Evolutionary conservation across 2,113 vertebrate species (phyloP), one percentile per base, ranked within the genome.

Genomic region (Astatoreochromis straeleni): DNA sequence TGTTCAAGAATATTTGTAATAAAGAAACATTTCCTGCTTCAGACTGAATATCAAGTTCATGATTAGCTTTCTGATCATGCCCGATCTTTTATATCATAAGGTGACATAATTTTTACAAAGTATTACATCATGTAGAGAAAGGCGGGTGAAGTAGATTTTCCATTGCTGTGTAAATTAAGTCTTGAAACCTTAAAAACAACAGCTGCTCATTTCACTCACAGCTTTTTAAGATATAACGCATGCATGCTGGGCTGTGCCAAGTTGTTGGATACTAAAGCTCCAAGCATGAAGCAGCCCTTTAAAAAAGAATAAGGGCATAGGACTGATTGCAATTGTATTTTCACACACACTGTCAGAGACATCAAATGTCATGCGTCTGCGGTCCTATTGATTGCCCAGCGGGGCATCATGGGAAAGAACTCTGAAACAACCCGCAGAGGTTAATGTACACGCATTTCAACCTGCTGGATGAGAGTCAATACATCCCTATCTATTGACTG

Each of bases 351-450:
- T 3, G 12, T 81, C 60, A 80, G 82, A 88, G 85, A 83, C 85
- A 85, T 89, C 82, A 92, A 88, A 92, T 87, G 92, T 85, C 92
- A 86, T 80, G 82, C 57, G 87, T 90, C 65, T 84, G 82, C 14
- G 4, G 68, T 80, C 78, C 7, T 63, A 91, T 92, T 75, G 91
- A 93, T 92, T 47, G 29, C 63, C 33, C 70, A 86, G 89, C 81
- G 21, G 17, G 82, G 86, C 81, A 89, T 85, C 65, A 79, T 89
- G 91, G 89, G 91, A 92, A 90, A 83, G 70, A 84, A 75, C 47
- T 45, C 6, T 31, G 75, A 38, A 82, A 53, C 63, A 86, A 53
- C 85, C 65, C 21, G 11, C 86, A 60, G 89, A 91, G 86, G 90
- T 86, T 92, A 90, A 92, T 68, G 89, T 53, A 88, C 86, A 87